A percentile compares a stretch with the other conserved stretches of the same genome.
Conservation (phyloP, 2,888 invertebrate genomes). For the Idaea dimidiata region DNA sequence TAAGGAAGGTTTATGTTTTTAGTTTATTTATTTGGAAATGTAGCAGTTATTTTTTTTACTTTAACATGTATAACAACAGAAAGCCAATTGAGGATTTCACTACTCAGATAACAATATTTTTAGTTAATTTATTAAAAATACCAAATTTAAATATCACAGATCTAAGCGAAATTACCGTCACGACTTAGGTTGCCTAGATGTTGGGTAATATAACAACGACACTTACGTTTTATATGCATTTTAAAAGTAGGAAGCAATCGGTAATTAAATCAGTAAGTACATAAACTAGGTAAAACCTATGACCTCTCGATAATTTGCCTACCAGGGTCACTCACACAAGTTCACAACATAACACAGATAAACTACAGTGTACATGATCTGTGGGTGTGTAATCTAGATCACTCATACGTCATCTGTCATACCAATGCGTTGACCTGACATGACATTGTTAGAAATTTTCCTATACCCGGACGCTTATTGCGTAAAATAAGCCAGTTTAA, state of each 20-base stretch:
- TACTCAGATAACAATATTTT: no score
- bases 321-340: slow-evolving; percentile 5
- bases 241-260: background rate
- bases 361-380: background rate
- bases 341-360: background rate
- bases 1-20: no score
- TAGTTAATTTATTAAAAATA: no score
- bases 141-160: no score
- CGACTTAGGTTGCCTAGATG: no score
- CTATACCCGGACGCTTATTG: slow-evolving; percentile 23
- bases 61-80: no score
- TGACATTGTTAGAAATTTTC: slow-evolving; percentile 38
- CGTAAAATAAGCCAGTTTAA: background rate
- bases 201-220: no score
- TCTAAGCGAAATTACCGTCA: no score
- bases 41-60: no score
- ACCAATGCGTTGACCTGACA: slow-evolving; percentile 37
- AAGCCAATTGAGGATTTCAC: no score
- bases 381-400: slow-evolving; percentile 8
- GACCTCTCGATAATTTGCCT: slow-evolving; percentile 2
- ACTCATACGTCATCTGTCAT: slow-evolving; percentile 21
- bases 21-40: no score
- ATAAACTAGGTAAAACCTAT: background rate
- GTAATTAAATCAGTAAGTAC: background rate
- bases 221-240: no score